A percentile compares a stretch with the other conserved stretches of the same genome.
phyloP scores from a whole-genome alignment of 2,113 vertebrate species.

The Protomyctophum bolini region DNA sequence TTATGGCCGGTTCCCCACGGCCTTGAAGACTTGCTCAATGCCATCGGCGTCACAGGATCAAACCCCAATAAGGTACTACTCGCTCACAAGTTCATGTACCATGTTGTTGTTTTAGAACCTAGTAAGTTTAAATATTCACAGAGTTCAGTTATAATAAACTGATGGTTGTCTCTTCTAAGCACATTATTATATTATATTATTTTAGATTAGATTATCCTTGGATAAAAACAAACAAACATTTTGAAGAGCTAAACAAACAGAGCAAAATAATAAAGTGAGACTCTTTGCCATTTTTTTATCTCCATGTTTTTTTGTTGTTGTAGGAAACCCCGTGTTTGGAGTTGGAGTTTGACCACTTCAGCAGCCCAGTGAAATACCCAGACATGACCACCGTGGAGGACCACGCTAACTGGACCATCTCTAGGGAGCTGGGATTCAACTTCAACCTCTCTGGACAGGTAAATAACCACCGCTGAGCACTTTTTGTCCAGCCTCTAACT shows the following conservation, averaged over 20 bases:
- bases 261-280: neutral
- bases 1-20: slow-evolving; percentile 98
- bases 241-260: too few species aligned
- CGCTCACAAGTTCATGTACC: neutral
- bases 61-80: slow-evolving; percentile 95
- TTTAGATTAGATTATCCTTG: too few species aligned
- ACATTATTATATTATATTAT: too few species aligned
- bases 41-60: slow-evolving; percentile 96
- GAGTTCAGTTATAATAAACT: too few species aligned
- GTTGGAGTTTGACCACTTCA: slow-evolving; percentile 98
- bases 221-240: too few species aligned
- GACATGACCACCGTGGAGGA: slow-evolving; percentile 95
- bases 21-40: slow-evolving; percentile 95
- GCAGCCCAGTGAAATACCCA: slow-evolving; percentile 93
- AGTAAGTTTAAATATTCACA: too few species aligned
- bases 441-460: slow-evolving; percentile 86
- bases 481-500: neutral
- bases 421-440: slow-evolving; percentile 93
- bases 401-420: slow-evolving; percentile 94
- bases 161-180: too few species aligned
- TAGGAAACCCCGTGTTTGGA: slow-evolving; percentile 98
- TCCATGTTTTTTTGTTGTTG: slow-evolving; percentile 24
- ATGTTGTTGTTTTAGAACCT: too few species aligned
- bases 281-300: neutral
- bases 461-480: neutral